Conservation (phyloP, 2,888 invertebrate species). For the Ennomos fuscantarius region DNA sequence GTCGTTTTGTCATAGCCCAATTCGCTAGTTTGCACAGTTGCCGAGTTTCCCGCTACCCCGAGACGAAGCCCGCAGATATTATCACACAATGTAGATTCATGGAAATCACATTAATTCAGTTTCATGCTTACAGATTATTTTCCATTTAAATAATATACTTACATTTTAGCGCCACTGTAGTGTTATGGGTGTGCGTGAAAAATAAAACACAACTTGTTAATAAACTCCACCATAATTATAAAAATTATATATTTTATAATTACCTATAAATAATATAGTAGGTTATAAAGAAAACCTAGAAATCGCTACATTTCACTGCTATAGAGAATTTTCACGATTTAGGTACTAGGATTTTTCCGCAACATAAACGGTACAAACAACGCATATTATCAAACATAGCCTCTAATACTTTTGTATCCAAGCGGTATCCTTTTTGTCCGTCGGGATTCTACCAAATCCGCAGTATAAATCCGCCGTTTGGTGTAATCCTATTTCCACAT, state of each 20-base stretch:
- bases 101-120: constrained; percentile 30
- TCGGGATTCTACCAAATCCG: constrained; percentile 70
- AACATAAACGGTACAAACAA: constrained; percentile 48
- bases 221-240: constrained; percentile 13
- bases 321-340: constrained; percentile 2
- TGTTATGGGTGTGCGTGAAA: constrained; percentile 64
- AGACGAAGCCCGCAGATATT: constrained; percentile 32
- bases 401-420: constrained; percentile 61
- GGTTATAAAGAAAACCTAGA: constrained; percentile 9
- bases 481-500: constrained; percentile 67
- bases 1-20: constrained; percentile 41
- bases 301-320: constrained; percentile 38
- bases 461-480: constrained; percentile 75
- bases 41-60: constrained; percentile 33
- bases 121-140: constrained; percentile 4
- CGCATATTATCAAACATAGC: constrained; percentile 65
- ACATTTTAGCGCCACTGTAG: constrained; percentile 79
- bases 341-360: constrained; percentile 25
- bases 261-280: background rate
- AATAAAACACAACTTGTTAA: constrained; percentile 49
- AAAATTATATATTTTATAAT: background rate
- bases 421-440: constrained; percentile 64
- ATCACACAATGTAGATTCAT: constrained; percentile 26
- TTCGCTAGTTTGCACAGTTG: constrained; percentile 46
- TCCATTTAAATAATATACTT: constrained; percentile 57